phyloP scores from a whole-genome alignment of 2,797 vertebrate species.

The Leuciscus waleckii region DNA sequence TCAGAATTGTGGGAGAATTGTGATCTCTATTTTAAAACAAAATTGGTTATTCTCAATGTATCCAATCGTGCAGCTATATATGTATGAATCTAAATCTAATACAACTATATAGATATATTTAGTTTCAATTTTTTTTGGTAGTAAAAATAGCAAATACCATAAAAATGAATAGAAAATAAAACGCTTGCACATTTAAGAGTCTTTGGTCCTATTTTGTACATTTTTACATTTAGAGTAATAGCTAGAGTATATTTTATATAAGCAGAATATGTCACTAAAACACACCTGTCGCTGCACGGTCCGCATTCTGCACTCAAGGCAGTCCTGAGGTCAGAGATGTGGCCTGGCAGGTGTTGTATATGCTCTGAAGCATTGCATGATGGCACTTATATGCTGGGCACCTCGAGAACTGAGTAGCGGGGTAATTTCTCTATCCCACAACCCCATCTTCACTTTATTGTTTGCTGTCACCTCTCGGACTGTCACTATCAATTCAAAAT shows the following conservation, averaged over 20 bases:
- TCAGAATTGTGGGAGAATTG: background rate
- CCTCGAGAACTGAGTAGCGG: background rate
- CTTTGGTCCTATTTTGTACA: background rate
- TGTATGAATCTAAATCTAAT: no score
- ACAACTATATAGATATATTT: no score
- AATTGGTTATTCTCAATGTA: background rate
- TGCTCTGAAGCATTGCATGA: background rate
- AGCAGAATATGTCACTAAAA: background rate
- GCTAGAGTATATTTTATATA: background rate
- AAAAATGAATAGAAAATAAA: background rate
- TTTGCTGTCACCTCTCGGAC: background rate
- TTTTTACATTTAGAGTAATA: background rate
- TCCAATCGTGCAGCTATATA: background rate
- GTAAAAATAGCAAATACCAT: no score
- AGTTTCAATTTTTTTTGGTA: no score
- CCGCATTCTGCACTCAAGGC: background rate
- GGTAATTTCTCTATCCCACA: background rate
- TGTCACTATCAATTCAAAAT: background rate
- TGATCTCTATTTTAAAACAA: background rate
- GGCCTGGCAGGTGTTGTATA: background rate
- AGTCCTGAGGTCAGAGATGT: slow-evolving; percentile 5
- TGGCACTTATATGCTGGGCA: background rate
- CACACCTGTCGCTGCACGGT: background rate
- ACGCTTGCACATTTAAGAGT: background rate
- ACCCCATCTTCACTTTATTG: background rate